A percentile compares a stretch with the other conserved stretches of the same genome.
phyloP scores from a whole-genome alignment of 2,113 vertebrate species.

The Anoplopoma fimbria region DNA sequence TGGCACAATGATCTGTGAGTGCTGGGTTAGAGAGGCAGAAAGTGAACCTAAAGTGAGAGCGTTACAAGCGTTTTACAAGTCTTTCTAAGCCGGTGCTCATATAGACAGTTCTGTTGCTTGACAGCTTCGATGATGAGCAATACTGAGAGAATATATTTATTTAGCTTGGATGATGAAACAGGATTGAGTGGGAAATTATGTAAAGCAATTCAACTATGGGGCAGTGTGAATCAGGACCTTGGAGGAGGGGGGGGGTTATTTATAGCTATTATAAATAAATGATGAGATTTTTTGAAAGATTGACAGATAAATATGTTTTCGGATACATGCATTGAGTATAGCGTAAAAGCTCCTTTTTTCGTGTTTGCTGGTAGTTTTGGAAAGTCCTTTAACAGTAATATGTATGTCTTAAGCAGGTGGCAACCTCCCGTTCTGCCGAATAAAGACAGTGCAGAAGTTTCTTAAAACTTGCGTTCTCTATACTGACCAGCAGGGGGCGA shows the following conservation, averaged over 20 bases:
- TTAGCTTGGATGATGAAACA: conserved; percentile 25
- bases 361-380: too few relatives aligned
- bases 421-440: too few relatives aligned
- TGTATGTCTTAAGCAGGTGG: too few relatives aligned
- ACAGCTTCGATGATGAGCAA: conserved; percentile 3
- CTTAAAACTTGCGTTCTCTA: too few relatives aligned
- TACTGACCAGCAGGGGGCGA: too few relatives aligned
- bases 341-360: too few relatives aligned
- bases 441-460: too few relatives aligned
- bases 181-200: background rate
- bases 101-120: background rate
- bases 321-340: background rate
- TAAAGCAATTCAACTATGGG: background rate
- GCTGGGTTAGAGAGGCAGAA: conserved; percentile 6
- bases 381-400: too few relatives aligned
- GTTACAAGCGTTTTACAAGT: background rate
- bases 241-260: too few relatives aligned
- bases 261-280: background rate
- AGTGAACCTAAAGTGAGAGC: conserved; percentile 11
- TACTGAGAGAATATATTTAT: background rate
- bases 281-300: background rate
- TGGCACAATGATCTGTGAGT: conserved; percentile 11
- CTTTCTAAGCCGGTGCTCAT: conserved; percentile 10
- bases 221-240: too few relatives aligned
- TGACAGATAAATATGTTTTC: background rate